These are phyloP conservation scores for Microplitis deprimator DNA, from an alignment of 2,888 invertebrate genomes.

Conservation along the genomic window DNA sequence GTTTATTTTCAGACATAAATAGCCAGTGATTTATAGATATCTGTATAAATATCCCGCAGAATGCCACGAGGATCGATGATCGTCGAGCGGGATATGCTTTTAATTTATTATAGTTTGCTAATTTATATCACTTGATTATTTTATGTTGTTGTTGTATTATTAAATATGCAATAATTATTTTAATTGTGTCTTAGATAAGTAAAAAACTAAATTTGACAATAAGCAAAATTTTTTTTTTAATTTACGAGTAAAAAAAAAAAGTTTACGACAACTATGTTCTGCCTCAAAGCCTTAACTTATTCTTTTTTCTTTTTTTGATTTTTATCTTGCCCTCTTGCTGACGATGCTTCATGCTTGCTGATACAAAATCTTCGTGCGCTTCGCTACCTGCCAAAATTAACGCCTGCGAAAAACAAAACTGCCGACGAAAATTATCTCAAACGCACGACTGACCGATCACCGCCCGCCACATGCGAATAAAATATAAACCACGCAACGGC, in stretches of 20 bases:
- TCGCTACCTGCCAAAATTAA: slow-evolving; percentile 71
- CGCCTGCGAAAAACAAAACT: slow-evolving; percentile 60
- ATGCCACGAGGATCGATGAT: not conserved
- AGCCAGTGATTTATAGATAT: not conserved
- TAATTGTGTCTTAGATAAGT: slow-evolving; percentile 9
- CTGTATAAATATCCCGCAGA: not conserved
- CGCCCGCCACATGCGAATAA: slow-evolving; percentile 56
- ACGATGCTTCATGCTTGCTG: slow-evolving; percentile 72
- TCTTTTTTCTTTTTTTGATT: slow-evolving; percentile 71
- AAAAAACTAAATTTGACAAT: not conserved
- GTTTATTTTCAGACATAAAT: not conserved
- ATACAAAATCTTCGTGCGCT: slow-evolving; percentile 68
- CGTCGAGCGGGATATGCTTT: not conserved
- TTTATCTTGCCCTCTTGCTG: slow-evolving; percentile 72
- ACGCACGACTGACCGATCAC: slow-evolving; percentile 56
- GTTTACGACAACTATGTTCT: slow-evolving; percentile 46
- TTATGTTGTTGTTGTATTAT: not conserved
- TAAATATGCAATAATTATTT: slow-evolving; percentile 24
- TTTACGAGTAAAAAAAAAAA: slow-evolving; percentile 48
- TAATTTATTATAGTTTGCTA: slow-evolving; percentile 2
- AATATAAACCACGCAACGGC: slow-evolving; percentile 48
- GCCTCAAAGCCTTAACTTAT: slow-evolving; percentile 67
- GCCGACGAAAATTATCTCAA: slow-evolving; percentile 52
- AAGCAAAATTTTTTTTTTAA: slow-evolving; percentile 30
- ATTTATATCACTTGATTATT: not conserved